Evolutionary conservation across 2,797 vertebrate genomes (phyloP).

Genomic region (Sebastes trivittatus): DNA sequence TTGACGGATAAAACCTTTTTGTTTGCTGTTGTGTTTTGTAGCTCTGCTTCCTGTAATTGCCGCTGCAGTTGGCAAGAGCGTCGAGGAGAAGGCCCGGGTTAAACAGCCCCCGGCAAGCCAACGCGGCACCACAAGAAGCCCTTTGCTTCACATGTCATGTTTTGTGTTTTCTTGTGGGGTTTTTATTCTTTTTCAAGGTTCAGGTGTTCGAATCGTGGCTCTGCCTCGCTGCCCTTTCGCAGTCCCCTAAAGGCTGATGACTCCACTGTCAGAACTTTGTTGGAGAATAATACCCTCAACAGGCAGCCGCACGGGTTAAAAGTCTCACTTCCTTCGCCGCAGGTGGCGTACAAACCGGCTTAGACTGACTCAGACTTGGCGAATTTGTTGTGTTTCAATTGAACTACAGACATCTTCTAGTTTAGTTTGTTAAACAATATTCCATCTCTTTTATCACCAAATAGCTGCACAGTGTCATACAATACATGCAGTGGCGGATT

Average conservation of each 20-base stretch:
- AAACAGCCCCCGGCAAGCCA: slow-evolving; percentile 63
- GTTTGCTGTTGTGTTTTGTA: slow-evolving; percentile 48
- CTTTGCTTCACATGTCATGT: slow-evolving; percentile 69
- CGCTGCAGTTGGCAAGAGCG: slow-evolving; percentile 50
- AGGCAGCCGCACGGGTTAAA: slow-evolving; percentile 43
- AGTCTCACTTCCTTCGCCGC: slow-evolving; percentile 28
- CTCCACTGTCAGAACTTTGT: slow-evolving; percentile 53
- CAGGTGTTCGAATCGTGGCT: slow-evolving; percentile 53
- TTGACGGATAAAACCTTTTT: slow-evolving; percentile 53
- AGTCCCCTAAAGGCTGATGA: slow-evolving; percentile 59
- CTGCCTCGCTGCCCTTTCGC: slow-evolving; percentile 45
- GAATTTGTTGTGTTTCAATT: slow-evolving; percentile 5
- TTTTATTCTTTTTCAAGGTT: slow-evolving; percentile 53
- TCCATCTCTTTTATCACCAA: neutral
- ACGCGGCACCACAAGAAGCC: slow-evolving; percentile 50
- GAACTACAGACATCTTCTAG: neutral
- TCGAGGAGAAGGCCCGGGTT: slow-evolving; percentile 60
- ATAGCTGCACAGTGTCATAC: neutral
- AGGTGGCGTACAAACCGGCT: slow-evolving; percentile 14
- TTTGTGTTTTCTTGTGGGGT: slow-evolving; percentile 69
- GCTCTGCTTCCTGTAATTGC: slow-evolving; percentile 68
- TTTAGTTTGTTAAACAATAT: slow-evolving; percentile 4
- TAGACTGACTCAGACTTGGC: neutral
- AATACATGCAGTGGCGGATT: neutral
- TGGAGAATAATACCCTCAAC: slow-evolving; percentile 35